Base-by-base conservation (phyloP, 2,113 vertebrate genomes). In the Elephantulus edwardii region DNA sequence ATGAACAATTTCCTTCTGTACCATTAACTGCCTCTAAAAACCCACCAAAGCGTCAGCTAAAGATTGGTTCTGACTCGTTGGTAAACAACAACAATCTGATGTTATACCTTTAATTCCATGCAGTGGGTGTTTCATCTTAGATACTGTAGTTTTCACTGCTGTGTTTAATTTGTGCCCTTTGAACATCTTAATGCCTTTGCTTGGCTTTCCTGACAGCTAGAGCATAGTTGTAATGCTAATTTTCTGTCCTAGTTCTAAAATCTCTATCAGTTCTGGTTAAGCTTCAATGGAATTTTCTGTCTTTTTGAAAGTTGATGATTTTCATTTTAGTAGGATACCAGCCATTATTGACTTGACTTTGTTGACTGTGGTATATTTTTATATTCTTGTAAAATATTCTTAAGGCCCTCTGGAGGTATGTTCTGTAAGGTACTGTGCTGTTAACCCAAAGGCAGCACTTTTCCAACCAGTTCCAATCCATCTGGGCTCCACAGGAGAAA, bases 301-400 rank as follows among this genome's bases (percentile, higher is more conserved):
- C 56, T 48, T 30, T 58, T 76, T 81, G 74, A 76, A 70, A 38
- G 28, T 1, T 70, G 22, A 3, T 56, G n/a, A 42, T 71, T 85
- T 91, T n/a, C n/a, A n/a, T n/a, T 88, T 82, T 68, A 19, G 24
- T 94, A n/a, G 64, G 28, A 60, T 38, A 38, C 28, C 22, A 91
- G 33, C 58, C 3, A 76, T 46, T 86, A 28, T 58, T 35, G 66
- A 88, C 46, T 83, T 92, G 58, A 48, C 16, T 3, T 62, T 92
- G 8, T 54, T 84, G 60, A 30, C 24, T 56, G n/a, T 24, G 50
- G 8, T 20, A 35, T 60, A 24, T 62, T 75, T 93, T 91, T 33
- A 30, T 74, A 74, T 33, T 46, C 42, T 26, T 74, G 33, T 74
- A 72, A 58, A 40, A 71, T n/a, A n/a, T 33, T 86, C 48, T 16